These are phyloP conservation scores for Muscicapa adusta DNA, from an alignment of 2,113 vertebrate genomes.

Conservation along the genomic window DNA sequence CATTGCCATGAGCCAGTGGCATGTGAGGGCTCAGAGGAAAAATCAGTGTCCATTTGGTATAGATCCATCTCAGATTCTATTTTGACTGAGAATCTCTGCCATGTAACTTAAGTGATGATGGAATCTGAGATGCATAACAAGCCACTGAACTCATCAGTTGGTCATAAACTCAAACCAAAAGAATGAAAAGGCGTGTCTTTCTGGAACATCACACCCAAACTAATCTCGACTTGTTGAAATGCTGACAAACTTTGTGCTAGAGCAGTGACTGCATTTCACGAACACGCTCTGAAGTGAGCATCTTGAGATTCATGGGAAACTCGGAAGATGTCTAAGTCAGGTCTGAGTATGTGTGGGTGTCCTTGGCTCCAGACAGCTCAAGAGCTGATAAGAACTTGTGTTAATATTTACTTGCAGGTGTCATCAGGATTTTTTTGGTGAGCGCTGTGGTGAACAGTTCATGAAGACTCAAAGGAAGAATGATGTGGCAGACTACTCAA, in stretches of 20 bases:
- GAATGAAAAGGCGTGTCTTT: constrained; percentile 60
- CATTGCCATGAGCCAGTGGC: neutral
- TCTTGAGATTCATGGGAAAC: constrained; percentile 24
- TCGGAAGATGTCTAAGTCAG: neutral
- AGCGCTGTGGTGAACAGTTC: constrained; percentile 75
- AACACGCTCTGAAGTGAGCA: neutral
- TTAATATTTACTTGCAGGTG: constrained; percentile 70
- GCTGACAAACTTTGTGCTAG: constrained; percentile 27
- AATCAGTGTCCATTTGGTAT: neutral
- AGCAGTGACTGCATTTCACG: constrained; percentile 7
- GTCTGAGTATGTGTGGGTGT: neutral
- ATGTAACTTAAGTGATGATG: constrained; percentile 35
- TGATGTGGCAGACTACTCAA: constrained; percentile 59
- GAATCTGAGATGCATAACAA: constrained; percentile 35
- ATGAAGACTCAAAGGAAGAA: constrained; percentile 71
- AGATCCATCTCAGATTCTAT: neutral
- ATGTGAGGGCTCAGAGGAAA: neutral
- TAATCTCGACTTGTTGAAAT: constrained; percentile 58
- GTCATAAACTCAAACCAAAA: constrained; percentile 60
- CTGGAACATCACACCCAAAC: constrained; percentile 57
- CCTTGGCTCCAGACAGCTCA: neutral
- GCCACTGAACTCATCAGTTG: constrained; percentile 53
- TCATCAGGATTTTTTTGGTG: constrained; percentile 74
- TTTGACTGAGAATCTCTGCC: constrained; percentile 9
- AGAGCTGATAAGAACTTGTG: constrained; percentile 45